A percentile compares a stretch with the other conserved stretches of the same genome.
Evolutionary conservation across 2,797 vertebrate species (phyloP).

Genomic region (Thalassophryne amazonica): DNA sequence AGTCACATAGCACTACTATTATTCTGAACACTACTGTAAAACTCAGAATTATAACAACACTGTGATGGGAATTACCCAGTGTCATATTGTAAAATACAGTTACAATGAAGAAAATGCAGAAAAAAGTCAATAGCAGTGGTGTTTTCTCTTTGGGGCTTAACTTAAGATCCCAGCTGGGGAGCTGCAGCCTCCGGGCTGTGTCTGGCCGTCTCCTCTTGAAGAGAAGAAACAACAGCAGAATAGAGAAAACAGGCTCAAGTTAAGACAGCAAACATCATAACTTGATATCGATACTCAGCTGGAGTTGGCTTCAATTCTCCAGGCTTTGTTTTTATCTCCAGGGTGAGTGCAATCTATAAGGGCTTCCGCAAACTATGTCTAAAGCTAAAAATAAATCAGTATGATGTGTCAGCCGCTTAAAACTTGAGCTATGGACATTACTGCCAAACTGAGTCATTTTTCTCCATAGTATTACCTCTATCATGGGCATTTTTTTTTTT

Average conservation of each 20-base stretch:
- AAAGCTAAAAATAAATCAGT: constrained; percentile 66
- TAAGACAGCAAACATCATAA: constrained; percentile 76
- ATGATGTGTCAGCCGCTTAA: constrained; percentile 25
- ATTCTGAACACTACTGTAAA: too few species aligned
- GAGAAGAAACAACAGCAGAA: constrained; percentile 63
- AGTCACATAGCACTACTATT: too few species aligned
- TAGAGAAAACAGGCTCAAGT: constrained; percentile 59
- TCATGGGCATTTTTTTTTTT: not conserved
- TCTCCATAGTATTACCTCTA: too few species aligned
- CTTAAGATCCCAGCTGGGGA: constrained; percentile 63
- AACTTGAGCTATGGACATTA: constrained; percentile 5
- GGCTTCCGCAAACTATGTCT: constrained; percentile 53
- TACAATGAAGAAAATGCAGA: constrained; percentile 8
- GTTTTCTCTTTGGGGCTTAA: constrained; percentile 61
- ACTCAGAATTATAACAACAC: constrained; percentile 40
- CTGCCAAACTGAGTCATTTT: too few species aligned
- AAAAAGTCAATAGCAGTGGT: constrained; percentile 33
- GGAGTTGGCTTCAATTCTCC: constrained; percentile 55
- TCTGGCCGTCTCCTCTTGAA: constrained; percentile 59
- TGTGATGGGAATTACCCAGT: constrained; percentile 26
- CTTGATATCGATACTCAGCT: constrained; percentile 65
- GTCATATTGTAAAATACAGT: constrained; percentile 22
- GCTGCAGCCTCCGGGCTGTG: constrained; percentile 50
- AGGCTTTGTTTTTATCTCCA: constrained; percentile 53
- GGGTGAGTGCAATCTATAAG: constrained; percentile 51